Evolutionary conservation across 92 coral and sea anemone genomes (phyloP), one percentile per base, ranked within the genome.

Genomic region (Porites evermanni): DNA sequence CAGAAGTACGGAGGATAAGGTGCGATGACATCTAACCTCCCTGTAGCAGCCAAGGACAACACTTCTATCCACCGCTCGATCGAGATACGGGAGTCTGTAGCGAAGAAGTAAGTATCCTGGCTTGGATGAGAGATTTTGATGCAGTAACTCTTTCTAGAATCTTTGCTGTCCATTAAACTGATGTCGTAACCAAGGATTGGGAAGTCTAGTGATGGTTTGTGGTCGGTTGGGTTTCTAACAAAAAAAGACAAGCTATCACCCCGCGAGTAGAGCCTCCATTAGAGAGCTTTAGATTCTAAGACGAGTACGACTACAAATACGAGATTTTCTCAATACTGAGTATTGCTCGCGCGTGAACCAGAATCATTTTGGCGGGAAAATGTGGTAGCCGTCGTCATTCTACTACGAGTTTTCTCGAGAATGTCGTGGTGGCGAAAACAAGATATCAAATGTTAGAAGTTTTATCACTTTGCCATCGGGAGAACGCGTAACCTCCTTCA

Each of bases 21-120:
- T 2, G 98, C 89, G n/a, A 94, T 89, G 32, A 91, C 91, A 68
- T 97, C 97, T 29, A 85, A 91, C 79, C 98, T 85, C 18, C 97
- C 98, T 24, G 99, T 97, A 9, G 98, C 93, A 0, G 97, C 98
- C 6, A 97, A 90, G 21, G 99, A 97, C 17, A 97, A 90, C 84
- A 97, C 91, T 52, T 97, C 99, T 53, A 97, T 93, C 99, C 99
- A 97, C 12, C 98, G 91, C 67, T 95, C 98, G 17, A 97, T 93
- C 12, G 97, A 88, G 18, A 93, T 95, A 56, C 98, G 89, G 1
- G 99, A 93, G 81, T 97, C 98, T 19, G 99, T 93, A 21, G 95
- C 95, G 84, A 97, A 97, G 59, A 67, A 90, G 74, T 84, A 86
- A 1, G 95, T 82, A 59, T 95, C 99, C 63, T 79, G 81, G 82